Evolutionary conservation across 2,888 invertebrate species (phyloP).

Genomic region (Quadriops clusia): DNA sequence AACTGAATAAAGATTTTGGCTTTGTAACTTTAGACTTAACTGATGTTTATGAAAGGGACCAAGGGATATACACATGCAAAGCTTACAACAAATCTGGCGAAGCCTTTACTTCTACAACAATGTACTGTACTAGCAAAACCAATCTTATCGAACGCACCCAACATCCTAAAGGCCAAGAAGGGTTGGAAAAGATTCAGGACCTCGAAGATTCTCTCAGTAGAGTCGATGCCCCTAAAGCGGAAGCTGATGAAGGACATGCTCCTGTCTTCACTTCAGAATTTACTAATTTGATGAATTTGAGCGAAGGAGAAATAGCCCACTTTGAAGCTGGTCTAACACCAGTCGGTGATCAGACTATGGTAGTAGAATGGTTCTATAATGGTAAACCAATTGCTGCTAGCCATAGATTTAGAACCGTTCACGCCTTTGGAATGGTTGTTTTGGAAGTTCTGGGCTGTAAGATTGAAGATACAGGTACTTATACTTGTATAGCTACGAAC

Average conservation of each 20-base stretch:
- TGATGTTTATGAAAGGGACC: constrained; percentile 86
- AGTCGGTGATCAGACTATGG: constrained; percentile 86
- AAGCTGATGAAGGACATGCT: constrained; percentile 69
- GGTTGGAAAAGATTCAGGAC: constrained; percentile 81
- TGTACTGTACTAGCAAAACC: constrained; percentile 71
- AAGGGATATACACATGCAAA: constrained; percentile 87
- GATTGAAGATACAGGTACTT: constrained; percentile 82
- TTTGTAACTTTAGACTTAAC: constrained; percentile 89
- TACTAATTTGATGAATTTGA: constrained; percentile 67
- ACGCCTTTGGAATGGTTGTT: constrained; percentile 96
- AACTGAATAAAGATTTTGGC: constrained; percentile 90
- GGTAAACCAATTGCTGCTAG: constrained; percentile 78
- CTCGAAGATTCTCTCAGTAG: constrained; percentile 74
- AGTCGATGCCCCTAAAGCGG: constrained; percentile 54
- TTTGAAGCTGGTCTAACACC: constrained; percentile 95
- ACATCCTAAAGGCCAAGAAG: constrained; percentile 91
- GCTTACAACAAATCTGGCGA: constrained; percentile 81
- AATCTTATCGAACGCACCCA: constrained; percentile 79
- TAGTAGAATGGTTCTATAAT: constrained; percentile 93
- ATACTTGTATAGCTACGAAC: constrained; percentile 80
- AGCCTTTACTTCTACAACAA: constrained; percentile 83
- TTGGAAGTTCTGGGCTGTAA: constrained; percentile 91
- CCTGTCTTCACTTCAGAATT: constrained; percentile 84
- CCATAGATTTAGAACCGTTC: constrained; percentile 83
- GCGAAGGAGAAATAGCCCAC: constrained; percentile 93